Evolutionary conservation across 2,797 vertebrate species (phyloP).

Genomic region (Alectoris magna): DNA sequence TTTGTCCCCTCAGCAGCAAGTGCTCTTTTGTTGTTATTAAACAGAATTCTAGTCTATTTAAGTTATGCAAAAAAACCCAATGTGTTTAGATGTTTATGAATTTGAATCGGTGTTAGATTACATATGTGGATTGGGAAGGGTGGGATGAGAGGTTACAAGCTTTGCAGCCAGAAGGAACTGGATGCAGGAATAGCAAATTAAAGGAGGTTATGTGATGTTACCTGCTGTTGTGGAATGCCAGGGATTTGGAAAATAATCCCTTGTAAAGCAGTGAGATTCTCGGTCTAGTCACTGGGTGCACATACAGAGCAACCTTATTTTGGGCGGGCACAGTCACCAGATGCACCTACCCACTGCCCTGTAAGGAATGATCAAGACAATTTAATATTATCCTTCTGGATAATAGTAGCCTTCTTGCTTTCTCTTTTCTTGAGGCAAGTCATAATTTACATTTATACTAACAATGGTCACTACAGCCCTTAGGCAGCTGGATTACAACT

Average conservation of each 20-base stretch:
- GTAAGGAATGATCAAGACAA: background rate
- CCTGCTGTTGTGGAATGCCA: background rate
- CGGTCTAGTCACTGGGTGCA: rapidly evolving
- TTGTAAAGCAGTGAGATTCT: background rate
- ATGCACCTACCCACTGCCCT: background rate
- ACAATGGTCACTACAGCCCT: background rate
- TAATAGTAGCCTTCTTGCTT: background rate
- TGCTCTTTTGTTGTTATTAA: background rate
- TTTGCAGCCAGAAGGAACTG: background rate
- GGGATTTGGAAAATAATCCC: background rate
- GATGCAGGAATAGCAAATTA: background rate
- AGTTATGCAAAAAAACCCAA: background rate
- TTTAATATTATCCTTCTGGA: background rate
- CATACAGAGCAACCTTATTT: background rate
- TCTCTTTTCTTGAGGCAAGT: background rate
- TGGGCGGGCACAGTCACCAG: background rate
- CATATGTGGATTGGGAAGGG: background rate
- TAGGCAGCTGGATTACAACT: background rate
- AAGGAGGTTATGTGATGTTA: background rate
- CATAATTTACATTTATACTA: background rate
- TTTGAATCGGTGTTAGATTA: background rate
- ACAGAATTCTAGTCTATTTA: background rate
- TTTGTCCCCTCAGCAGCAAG: background rate
- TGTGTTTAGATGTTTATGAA: background rate
- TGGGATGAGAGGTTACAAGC: background rate